These are phyloP conservation scores for Carposina sasakii DNA, from an alignment of 1,140 invertebrate genomes.

Conservation along the genomic window DNA sequence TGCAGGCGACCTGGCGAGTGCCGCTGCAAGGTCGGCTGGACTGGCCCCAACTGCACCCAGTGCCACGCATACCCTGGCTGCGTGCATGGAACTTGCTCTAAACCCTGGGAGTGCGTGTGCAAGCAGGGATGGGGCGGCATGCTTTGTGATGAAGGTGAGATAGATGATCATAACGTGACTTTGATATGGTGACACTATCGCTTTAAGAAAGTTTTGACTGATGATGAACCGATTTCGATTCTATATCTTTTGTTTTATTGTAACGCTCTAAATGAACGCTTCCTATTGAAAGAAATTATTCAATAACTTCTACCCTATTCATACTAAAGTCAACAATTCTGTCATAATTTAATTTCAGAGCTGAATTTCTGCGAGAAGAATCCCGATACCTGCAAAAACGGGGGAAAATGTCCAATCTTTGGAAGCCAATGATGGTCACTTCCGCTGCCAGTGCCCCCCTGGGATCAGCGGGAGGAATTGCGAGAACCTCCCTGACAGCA, in stretches of 20 bases:
- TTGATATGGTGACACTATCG: no score
- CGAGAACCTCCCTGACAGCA: slow-evolving; percentile 71
- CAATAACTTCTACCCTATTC: no score
- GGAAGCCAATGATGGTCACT: slow-evolving; percentile 82
- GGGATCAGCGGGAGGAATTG: slow-evolving; percentile 76
- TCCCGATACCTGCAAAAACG: slow-evolving; percentile 80
- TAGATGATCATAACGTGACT: no score
- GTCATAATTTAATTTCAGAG: no score
- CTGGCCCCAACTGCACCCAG: slow-evolving; percentile 83
- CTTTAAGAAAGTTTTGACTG: no score
- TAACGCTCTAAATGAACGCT: no score
- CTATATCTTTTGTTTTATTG: no score
- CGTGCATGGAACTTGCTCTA: slow-evolving; percentile 85
- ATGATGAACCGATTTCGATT: no score
- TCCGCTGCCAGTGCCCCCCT: slow-evolving; percentile 78
- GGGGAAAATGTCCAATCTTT: slow-evolving; percentile 85
- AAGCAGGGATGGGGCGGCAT: slow-evolving; percentile 89
- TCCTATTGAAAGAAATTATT: no score
- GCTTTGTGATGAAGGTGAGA: slow-evolving; percentile 90
- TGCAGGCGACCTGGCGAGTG: slow-evolving; percentile 84
- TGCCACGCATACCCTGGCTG: slow-evolving; percentile 91
- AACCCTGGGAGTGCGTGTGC: slow-evolving; percentile 92
- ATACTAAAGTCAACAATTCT: no score
- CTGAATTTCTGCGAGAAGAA: slow-evolving; percentile 85
- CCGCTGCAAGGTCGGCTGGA: slow-evolving; percentile 92